A percentile compares a stretch with the other conserved stretches of the same genome.
Evolutionary conservation across 2,888 invertebrate genomes (phyloP).

Genomic region (Dryomyza anilis): DNA sequence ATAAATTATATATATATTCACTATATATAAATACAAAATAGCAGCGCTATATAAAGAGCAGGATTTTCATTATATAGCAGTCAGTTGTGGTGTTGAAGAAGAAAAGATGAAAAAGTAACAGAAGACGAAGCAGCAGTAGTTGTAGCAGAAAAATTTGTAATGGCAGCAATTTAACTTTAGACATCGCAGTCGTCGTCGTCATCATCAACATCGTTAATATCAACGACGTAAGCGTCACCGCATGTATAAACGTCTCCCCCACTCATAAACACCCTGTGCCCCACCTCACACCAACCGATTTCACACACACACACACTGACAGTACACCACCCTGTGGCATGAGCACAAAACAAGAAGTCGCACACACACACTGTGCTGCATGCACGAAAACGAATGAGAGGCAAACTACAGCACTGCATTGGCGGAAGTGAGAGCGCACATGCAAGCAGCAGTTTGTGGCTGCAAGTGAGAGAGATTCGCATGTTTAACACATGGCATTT

Average conservation of each 20-base stretch:
- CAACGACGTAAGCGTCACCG: neutral
- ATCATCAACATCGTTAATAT: neutral
- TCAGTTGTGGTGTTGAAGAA: neutral
- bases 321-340: neutral
- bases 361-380: neutral
- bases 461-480: too few species aligned
- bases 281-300: neutral
- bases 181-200: constrained; percentile 18
- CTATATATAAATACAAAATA: too few species aligned
- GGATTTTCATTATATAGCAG: constrained; percentile 2
- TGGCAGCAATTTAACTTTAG: constrained; percentile 23
- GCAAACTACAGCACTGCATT: neutral
- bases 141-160: neutral
- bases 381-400: constrained; percentile 25
- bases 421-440: neutral
- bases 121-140: too few species aligned
- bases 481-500: too few species aligned
- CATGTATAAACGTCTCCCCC: neutral
- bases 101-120: too few species aligned
- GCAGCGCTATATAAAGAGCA: too few species aligned
- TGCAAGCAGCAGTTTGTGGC: neutral
- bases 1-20: neutral
- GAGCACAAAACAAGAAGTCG: neutral
- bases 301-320: neutral
- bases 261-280: neutral